These are phyloP conservation scores for Myiozetetes cayanensis DNA, from an alignment of 2,113 vertebrate species.

Conservation along the genomic window DNA sequence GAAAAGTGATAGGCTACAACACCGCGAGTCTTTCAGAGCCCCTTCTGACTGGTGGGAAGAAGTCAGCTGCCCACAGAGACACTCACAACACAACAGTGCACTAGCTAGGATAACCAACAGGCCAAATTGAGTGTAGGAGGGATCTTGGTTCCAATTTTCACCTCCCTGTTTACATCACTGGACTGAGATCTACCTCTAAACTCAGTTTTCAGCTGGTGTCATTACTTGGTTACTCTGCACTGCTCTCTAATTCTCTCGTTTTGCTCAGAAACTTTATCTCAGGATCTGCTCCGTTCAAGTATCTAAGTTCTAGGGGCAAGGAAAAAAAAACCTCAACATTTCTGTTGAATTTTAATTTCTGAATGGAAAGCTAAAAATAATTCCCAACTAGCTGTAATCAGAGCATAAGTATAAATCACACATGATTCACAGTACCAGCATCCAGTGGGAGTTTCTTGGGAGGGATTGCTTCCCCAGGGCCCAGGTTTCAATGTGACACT, in stretches of 20 bases:
- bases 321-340: background rate
- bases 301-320: background rate
- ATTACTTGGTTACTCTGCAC: background rate
- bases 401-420: slow-evolving; percentile 16
- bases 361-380: slow-evolving; percentile 41
- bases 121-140: background rate
- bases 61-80: background rate
- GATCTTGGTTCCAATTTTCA: background rate
- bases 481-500: slow-evolving; percentile 4
- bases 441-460: background rate
- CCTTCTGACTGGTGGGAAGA: background rate
- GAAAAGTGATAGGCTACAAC: background rate
- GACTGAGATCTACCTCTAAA: background rate
- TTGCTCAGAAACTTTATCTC: background rate
- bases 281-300: background rate
- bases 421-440: background rate
- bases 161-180: background rate
- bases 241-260: background rate
- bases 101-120: background rate
- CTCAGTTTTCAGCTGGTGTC: background rate
- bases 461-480: background rate
- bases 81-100: background rate
- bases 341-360: slow-evolving; percentile 40
- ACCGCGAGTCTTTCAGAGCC: background rate
- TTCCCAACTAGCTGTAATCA: slow-evolving; percentile 14